phyloP scores from a whole-genome alignment of 2,113 vertebrate species.

The Clarias magur region DNA sequence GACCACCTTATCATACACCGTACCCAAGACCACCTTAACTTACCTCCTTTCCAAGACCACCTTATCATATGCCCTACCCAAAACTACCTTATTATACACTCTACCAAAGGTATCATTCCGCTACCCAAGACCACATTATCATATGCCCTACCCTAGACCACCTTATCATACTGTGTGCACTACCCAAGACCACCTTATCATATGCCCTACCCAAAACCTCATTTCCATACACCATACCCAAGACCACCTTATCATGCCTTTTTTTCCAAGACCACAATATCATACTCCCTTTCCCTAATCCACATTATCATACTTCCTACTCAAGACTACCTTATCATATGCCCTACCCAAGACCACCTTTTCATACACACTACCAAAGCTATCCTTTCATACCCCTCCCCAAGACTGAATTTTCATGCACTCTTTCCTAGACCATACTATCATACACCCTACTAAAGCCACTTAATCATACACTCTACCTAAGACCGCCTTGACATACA shows the following conservation, averaged over 20 bases:
- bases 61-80: neutral
- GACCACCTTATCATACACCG: neutral
- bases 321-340: neutral
- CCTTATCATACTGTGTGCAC: no score
- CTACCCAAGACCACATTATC: neutral
- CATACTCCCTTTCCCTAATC: neutral
- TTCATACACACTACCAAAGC: neutral
- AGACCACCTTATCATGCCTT: no score
- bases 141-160: neutral
- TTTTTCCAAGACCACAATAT: no score
- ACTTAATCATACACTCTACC: neutral
- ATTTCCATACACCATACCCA: neutral
- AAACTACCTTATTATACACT: neutral
- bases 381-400: neutral
- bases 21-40: neutral
- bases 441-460: neutral
- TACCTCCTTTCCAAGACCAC: neutral
- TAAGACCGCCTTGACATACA: neutral
- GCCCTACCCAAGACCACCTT: neutral
- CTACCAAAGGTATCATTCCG: neutral
- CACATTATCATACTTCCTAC: neutral
- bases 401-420: neutral
- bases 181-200: neutral
- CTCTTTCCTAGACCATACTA: neutral
- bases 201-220: neutral